Conservation (phyloP, 2,113 vertebrate species). For the Lynx canadensis region DNA sequence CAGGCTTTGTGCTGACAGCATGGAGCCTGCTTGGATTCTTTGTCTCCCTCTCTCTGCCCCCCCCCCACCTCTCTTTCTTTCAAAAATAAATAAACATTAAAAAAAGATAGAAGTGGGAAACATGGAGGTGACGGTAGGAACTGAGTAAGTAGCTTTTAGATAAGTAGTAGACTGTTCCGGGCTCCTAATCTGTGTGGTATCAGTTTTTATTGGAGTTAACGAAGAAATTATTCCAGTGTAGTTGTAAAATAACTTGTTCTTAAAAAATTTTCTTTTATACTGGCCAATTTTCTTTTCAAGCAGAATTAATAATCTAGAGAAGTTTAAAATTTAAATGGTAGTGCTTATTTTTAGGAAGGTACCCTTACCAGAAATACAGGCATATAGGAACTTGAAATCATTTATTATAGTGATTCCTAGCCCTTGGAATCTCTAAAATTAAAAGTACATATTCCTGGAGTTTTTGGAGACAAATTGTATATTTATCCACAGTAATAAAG, state of each 20-base stretch:
- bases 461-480: background rate
- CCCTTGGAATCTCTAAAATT: conserved; percentile 1
- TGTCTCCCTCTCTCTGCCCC: too few species aligned
- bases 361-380: background rate
- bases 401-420: background rate
- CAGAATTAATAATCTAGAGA: background rate
- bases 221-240: background rate
- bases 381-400: background rate
- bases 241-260: background rate
- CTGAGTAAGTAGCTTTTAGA: background rate
- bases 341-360: background rate
- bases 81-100: too few species aligned
- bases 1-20: too few species aligned
- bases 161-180: background rate
- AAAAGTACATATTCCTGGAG: background rate
- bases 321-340: conserved; percentile 7
- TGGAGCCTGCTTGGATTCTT: too few species aligned
- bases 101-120: background rate
- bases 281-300: background rate
- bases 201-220: background rate
- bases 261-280: background rate
- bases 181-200: background rate
- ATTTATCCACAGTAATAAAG: background rate
- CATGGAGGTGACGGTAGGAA: background rate
- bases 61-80: too few species aligned